Percentiles rank a stretch among this genome's conserved stretches.
Conservation (phyloP, 1,140 invertebrate species). For the Paralvinella palmiformis region DNA sequence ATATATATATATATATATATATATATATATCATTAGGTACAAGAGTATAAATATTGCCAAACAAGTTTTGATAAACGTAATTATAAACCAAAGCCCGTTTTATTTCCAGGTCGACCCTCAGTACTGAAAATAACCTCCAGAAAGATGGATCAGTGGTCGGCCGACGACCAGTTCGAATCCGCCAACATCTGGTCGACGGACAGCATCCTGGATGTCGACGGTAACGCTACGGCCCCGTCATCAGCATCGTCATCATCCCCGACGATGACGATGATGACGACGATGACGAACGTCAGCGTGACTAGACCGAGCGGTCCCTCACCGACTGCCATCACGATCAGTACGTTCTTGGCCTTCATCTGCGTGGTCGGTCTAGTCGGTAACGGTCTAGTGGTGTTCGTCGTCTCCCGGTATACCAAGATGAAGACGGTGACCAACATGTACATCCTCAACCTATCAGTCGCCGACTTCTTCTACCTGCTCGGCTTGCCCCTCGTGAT, state of each 20-base stretch:
- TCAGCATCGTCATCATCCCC: neutral
- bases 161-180: neutral
- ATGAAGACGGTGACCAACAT: constrained; percentile 98
- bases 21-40: too few species aligned
- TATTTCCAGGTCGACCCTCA: too few species aligned
- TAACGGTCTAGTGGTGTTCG: constrained; percentile 92
- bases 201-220: neutral
- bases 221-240: neutral
- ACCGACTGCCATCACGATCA: constrained; percentile 10
- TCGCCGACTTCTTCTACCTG: constrained; percentile 92
- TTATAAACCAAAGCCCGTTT: too few species aligned
- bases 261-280: neutral
- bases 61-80: too few species aligned
- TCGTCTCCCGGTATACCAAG: constrained; percentile 66
- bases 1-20: too few species aligned
- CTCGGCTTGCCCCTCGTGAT: constrained; percentile 89
- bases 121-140: too few species aligned
- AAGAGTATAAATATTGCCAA: too few species aligned
- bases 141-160: too few species aligned
- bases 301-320: neutral
- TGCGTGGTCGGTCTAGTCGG: constrained; percentile 83
- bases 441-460: constrained; percentile 90
- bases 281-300: neutral
- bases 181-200: neutral
- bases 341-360: constrained; percentile 57